Percentiles rank a stretch among this genome's conserved stretches.
Evolutionary conservation across 2,888 invertebrate genomes (phyloP).

Genomic region (Drosophila anomalata): DNA sequence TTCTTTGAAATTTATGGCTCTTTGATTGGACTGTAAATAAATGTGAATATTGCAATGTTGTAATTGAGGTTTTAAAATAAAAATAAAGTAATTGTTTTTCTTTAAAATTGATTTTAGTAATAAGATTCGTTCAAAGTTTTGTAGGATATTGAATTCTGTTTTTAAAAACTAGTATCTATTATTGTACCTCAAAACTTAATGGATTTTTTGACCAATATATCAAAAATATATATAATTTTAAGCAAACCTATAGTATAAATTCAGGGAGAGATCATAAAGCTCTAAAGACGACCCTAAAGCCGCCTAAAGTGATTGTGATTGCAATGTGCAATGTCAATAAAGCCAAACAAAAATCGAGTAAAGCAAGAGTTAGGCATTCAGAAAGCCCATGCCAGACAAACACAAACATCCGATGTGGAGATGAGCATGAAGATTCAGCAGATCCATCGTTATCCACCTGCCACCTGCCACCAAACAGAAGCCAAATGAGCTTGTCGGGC

Average conservation of each 20-base stretch:
- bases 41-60: slow-evolving; percentile 1
- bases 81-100: too few relatives aligned
- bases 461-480: slow-evolving; percentile 65
- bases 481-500: slow-evolving; percentile 77
- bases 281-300: slow-evolving; percentile 37
- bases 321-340: slow-evolving; percentile 63
- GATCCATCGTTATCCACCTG: slow-evolving; percentile 14
- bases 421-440: slow-evolving; percentile 10
- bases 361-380: slow-evolving; percentile 40
- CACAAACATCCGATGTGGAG: slow-evolving; percentile 70
- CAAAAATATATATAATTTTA: not conserved
- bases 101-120: too few relatives aligned
- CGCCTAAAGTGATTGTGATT: slow-evolving; percentile 66
- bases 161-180: too few relatives aligned
- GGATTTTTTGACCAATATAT: too few relatives aligned
- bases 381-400: slow-evolving; percentile 67
- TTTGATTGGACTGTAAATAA: slow-evolving; percentile 1
- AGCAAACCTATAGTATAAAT: not conserved
- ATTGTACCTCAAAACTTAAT: too few relatives aligned
- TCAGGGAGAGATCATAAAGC: slow-evolving; percentile 12
- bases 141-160: too few relatives aligned
- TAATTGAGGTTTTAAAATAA: not conserved
- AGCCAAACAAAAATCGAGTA: slow-evolving; percentile 26
- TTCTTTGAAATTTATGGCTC: slow-evolving; percentile 48
- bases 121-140: too few relatives aligned